These are phyloP conservation scores for Ctenicera cuprea DNA, from an alignment of 2,888 invertebrate genomes.

Conservation along the genomic window DNA sequence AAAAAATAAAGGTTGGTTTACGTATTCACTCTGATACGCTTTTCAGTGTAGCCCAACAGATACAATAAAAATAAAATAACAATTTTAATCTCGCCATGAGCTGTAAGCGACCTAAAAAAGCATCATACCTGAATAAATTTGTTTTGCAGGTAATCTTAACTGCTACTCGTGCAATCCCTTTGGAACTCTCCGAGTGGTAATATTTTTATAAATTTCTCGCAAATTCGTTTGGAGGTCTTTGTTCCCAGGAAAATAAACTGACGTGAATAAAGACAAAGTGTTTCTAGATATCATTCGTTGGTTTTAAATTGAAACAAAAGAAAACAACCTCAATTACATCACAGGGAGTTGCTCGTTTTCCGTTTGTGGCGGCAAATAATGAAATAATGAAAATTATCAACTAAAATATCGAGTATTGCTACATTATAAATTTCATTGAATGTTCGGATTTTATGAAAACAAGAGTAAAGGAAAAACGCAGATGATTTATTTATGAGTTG, in stretches of 20 bases:
- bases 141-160: conserved; percentile 6
- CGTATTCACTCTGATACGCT: background rate
- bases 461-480: no score
- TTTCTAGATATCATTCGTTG: conserved; percentile 22
- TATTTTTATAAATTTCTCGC: conserved; percentile 23
- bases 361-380: conserved; percentile 7
- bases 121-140: conserved; percentile 3
- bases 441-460: no score
- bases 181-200: conserved; percentile 6
- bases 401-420: background rate
- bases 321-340: background rate
- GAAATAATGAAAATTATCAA: conserved; percentile 1
- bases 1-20: no score
- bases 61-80: conserved; percentile 1
- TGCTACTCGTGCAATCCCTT: conserved; percentile 11
- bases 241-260: conserved; percentile 2
- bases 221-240: conserved; percentile 2
- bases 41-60: background rate
- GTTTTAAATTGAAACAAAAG: conserved; percentile 16
- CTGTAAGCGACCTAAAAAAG: background rate
- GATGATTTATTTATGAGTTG: no score
- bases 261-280: conserved; percentile 19
- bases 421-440: no score
- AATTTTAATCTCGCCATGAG: background rate
- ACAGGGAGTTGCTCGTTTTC: conserved; percentile 6